Base-by-base conservation (phyloP, 2,888 invertebrate genomes). In the Epirrhoe alternata region DNA sequence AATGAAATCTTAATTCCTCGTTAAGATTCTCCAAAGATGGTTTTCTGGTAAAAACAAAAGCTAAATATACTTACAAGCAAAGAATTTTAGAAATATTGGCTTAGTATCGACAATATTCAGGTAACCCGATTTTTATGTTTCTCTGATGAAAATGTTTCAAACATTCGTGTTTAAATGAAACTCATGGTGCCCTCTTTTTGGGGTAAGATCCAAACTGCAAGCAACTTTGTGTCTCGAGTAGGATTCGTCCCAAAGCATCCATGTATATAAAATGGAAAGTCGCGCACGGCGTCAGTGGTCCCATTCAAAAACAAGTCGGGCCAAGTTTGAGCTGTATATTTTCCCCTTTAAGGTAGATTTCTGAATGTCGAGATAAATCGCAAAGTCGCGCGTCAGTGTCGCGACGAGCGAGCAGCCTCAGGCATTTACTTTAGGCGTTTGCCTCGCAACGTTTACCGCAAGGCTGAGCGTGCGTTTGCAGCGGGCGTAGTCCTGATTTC, bases 261-360 rank as follows among this genome's bases (percentile, higher is more conserved):
- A 61, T 72, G 69, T 64, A 66, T 62, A 66, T 61, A 57, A 69
- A 68, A 71, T 64, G 61, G 55, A 51, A 67, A 65, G 66, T 61
- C 63, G 65, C 65, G 35, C 63, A 33, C 31, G 35, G 51, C 59
- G 51, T 59, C 59, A 58, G 59, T 17, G 54, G 60, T 38, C 55
- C 61, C 65, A 61, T 66, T 61, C 63, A 61, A 60, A 57, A 63
- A 61, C 65, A 62, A 70, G 66, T 62, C 61, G 53, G 49, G 45
- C 45, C 49, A 64, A 68, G 55, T 61, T 61, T 35, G 53, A 53
- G 58, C 59, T 47, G 47, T 59, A 56, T 65, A 55, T 35, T 30
- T 35, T 50, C 60, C 51, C 24, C 33, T 17, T 54, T 33, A 63
- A 63, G 63, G 59, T 30, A 59, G 30, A 52, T n/a, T 59, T 51